phyloP scores from a whole-genome alignment of 2,888 invertebrate genomes.

The Tetragnatha montana region DNA sequence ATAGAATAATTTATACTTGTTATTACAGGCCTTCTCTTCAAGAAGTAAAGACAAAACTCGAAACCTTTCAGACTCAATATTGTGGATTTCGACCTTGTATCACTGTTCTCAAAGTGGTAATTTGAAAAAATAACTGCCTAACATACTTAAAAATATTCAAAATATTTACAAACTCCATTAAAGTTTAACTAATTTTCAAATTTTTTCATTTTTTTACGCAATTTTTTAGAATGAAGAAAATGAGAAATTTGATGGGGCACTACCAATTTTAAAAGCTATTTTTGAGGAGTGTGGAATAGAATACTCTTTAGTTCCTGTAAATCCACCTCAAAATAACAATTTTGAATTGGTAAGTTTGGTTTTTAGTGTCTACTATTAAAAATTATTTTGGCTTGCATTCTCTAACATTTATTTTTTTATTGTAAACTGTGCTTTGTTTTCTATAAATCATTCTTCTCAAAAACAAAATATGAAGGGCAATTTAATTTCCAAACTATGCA shows the following conservation, averaged over 20 bases:
- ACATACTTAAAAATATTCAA: not conserved
- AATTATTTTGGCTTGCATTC: not conserved
- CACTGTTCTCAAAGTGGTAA: not conserved
- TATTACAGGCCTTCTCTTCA: not conserved
- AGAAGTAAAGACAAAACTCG: not conserved
- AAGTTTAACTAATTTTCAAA: not conserved
- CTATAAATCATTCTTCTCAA: no score
- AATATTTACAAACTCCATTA: not conserved
- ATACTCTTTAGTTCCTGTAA: not conserved
- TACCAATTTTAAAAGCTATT: constrained; percentile 5
- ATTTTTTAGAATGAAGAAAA: not conserved
- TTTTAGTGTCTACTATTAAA: not conserved
- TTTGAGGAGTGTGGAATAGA: not conserved
- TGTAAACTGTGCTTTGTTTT: no score
- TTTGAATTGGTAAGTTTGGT: not conserved
- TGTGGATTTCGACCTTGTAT: not conserved
- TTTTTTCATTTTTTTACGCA: no score
- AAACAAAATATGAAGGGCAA: no score
- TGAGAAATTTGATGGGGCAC: not conserved
- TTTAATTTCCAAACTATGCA: no score
- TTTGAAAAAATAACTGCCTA: not conserved
- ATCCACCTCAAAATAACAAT: not conserved
- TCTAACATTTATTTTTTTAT: no score
- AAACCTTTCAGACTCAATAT: not conserved
- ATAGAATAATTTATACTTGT: not conserved